phyloP scores from a whole-genome alignment of 2,797 vertebrate species.

The Aphelocoma californica region DNA sequence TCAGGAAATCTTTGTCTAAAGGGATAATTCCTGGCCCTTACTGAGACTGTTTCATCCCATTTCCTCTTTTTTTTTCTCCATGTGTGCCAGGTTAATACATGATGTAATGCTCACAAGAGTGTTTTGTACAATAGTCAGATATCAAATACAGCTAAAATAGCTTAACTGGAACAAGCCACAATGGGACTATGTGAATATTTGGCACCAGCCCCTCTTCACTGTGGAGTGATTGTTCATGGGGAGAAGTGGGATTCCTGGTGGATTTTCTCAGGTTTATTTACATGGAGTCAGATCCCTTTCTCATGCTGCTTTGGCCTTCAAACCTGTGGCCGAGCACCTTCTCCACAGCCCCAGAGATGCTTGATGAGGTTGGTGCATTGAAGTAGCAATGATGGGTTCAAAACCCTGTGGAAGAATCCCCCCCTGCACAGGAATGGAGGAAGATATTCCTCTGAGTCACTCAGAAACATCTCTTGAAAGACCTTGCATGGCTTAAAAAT shows the following conservation, averaged over 20 bases:
- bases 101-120: neutral
- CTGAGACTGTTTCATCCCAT: neutral
- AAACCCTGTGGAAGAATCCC: neutral
- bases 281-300: neutral
- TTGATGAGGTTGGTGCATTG: neutral
- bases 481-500: neutral
- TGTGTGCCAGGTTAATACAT: neutral
- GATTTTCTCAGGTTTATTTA: neutral
- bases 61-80: neutral
- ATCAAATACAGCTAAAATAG: neutral
- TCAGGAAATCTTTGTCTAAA: neutral
- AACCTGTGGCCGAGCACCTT: neutral
- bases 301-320: neutral
- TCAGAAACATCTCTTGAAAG: neutral
- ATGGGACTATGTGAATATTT: neutral
- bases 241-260: neutral
- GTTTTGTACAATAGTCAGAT: neutral
- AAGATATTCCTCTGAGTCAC: neutral
- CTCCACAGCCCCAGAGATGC: rapidly evolving
- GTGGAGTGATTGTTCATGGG: neutral
- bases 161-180: neutral
- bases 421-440: rapidly evolving
- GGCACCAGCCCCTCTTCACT: neutral
- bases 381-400: neutral
- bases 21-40: neutral